phyloP scores from a whole-genome alignment of 2,888 invertebrate genomes.

The Drosophila helvetica region DNA sequence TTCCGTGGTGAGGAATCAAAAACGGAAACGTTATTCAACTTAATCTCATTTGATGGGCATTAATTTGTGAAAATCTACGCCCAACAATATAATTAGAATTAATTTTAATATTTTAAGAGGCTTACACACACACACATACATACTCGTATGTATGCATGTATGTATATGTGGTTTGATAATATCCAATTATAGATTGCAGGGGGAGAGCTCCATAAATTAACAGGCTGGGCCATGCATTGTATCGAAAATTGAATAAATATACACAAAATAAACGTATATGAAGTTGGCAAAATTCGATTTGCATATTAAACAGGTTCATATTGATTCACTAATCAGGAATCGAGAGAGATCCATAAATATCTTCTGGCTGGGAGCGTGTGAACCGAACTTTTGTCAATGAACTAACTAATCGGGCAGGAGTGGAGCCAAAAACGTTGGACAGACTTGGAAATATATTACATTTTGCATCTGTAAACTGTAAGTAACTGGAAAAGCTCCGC shows the following conservation, averaged over 20 bases:
- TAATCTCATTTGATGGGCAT: constrained; percentile 8
- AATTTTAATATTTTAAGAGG: constrained; percentile 30
- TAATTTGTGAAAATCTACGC: constrained; percentile 6
- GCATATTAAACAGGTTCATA: constrained; percentile 34
- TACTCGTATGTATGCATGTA: no score
- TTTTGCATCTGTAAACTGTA: constrained; percentile 31
- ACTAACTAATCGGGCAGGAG: not conserved
- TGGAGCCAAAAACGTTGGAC: constrained; percentile 24
- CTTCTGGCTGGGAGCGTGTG: constrained; percentile 24
- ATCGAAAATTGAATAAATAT: constrained; percentile 26
- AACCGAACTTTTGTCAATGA: constrained; percentile 42
- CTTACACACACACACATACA: constrained; percentile 7
- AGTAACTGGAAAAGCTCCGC: constrained; percentile 40
- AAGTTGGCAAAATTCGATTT: constrained; percentile 42
- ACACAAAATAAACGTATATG: constrained; percentile 19
- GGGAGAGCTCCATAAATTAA: constrained; percentile 17
- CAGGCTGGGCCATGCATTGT: constrained; percentile 18
- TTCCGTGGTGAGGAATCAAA: not conserved
- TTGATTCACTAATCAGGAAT: constrained; percentile 35
- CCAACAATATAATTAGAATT: constrained; percentile 20
- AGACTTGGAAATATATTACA: constrained; percentile 34
- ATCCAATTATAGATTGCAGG: constrained; percentile 30
- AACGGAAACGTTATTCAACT: constrained; percentile 22
- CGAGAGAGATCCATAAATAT: constrained; percentile 25
- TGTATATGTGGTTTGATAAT: constrained; percentile 18